phyloP scores from a whole-genome alignment of 2,113 vertebrate genomes.

The Xenus cinereus region DNA sequence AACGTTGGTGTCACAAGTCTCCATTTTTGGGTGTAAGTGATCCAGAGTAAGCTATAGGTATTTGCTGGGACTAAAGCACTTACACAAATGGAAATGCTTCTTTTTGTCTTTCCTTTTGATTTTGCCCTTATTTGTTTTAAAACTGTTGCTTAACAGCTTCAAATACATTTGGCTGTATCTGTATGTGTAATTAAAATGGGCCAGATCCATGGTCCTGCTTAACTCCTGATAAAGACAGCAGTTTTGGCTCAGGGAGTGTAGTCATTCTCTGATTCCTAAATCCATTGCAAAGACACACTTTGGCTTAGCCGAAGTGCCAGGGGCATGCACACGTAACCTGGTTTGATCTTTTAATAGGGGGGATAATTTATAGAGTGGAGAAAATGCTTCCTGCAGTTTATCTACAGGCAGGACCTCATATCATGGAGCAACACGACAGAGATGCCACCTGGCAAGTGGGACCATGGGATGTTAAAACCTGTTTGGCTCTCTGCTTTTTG shows the following conservation, averaged over 20 bases:
- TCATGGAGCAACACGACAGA: not conserved
- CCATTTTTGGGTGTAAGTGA: not conserved
- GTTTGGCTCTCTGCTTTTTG: not conserved
- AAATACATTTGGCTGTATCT: not conserved
- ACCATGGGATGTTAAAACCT: no score
- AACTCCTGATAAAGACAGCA: not conserved
- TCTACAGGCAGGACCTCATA: not conserved
- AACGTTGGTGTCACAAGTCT: accelerated
- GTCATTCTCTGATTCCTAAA: not conserved
- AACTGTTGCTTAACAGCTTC: not conserved
- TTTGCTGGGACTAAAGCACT: not conserved
- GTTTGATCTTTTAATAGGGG: not conserved
- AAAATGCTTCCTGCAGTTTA: not conserved
- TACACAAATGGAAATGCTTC: not conserved
- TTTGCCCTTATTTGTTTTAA: not conserved
- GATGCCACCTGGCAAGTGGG: not conserved
- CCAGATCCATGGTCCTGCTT: not conserved
- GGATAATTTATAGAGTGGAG: not conserved
- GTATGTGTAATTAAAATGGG: not conserved
- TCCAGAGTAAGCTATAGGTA: not conserved
- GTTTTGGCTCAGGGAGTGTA: not conserved
- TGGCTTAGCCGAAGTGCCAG: not conserved
- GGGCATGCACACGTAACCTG: not conserved
- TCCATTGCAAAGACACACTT: not conserved
- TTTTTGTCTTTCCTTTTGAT: not conserved